These are phyloP conservation scores for Agrotis ipsilon DNA, from an alignment of 2,888 invertebrate genomes.

Conservation along the genomic window DNA sequence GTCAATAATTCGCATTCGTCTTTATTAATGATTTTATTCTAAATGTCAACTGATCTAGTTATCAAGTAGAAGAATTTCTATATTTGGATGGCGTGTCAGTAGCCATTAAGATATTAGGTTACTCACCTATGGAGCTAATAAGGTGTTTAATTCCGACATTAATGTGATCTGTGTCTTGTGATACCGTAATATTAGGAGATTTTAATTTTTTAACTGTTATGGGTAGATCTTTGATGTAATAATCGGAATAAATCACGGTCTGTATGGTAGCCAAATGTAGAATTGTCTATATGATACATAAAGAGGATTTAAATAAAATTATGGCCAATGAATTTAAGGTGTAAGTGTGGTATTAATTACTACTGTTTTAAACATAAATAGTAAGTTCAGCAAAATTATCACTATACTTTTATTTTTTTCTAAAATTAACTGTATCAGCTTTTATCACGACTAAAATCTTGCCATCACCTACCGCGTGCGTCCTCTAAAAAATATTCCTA, in stretches of 20 bases:
- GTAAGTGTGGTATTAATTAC: neutral
- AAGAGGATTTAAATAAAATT: neutral
- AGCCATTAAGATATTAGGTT: constrained; percentile 53
- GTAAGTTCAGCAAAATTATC: neutral
- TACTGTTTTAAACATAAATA: neutral
- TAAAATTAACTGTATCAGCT: no score
- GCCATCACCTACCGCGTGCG: neutral
- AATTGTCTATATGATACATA: neutral
- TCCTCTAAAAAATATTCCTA: neutral
- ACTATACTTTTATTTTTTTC: neutral
- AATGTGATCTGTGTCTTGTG: constrained; percentile 42
- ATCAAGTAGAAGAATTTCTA: constrained; percentile 27
- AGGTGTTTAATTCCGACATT: constrained; percentile 40
- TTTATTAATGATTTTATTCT: constrained; percentile 23
- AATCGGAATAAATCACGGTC: constrained; percentile 5
- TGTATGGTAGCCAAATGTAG: neutral
- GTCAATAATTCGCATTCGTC: neutral
- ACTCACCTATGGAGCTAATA: constrained; percentile 44
- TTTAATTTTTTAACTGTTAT: constrained; percentile 25
- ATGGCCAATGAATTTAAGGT: neutral
- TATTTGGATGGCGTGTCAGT: constrained; percentile 26
- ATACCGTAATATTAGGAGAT: constrained; percentile 41
- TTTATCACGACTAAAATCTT: neutral
- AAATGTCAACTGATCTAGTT: constrained; percentile 61
- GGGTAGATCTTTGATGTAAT: constrained; percentile 13